Evolutionary conservation across 1,140 invertebrate genomes (phyloP).

Genomic region (Dreissena polymorpha): DNA sequence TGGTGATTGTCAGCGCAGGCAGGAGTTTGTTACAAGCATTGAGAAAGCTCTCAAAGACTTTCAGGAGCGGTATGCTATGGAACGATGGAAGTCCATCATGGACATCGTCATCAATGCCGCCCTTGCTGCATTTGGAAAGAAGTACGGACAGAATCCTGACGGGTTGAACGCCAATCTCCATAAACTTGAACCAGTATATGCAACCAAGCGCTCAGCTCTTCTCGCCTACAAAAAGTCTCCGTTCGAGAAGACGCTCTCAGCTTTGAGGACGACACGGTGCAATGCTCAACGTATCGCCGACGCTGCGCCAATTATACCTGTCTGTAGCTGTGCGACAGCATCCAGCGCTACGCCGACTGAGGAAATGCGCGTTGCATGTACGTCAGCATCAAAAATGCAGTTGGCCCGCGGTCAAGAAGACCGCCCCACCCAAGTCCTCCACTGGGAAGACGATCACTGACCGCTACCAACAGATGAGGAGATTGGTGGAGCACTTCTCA

Average conservation of each 20-base stretch:
- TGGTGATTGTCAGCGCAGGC: too few species aligned
- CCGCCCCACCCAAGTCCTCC: not conserved
- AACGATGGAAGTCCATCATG: not conserved
- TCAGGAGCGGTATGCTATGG: not conserved
- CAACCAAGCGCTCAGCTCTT: not conserved
- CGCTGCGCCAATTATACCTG: constrained; percentile 1
- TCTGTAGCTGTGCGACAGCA: not conserved
- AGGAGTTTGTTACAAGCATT: not conserved
- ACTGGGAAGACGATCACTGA: too few species aligned
- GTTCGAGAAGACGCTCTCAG: not conserved
- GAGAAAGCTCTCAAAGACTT: not conserved
- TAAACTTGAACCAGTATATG: not conserved
- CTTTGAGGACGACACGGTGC: not conserved
- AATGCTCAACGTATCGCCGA: not conserved
- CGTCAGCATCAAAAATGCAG: constrained; percentile 8
- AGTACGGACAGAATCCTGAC: not conserved
- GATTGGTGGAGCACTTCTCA: too few species aligned
- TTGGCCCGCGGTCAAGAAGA: constrained; percentile 10
- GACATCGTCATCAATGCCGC: not conserved
- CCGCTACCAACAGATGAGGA: too few species aligned
- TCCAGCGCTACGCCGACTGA: constrained; percentile 8
- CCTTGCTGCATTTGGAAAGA: not conserved
- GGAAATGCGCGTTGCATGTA: constrained; percentile 13
- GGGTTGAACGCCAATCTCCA: not conserved
- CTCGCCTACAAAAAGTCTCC: constrained; percentile 4